Percentiles rank a stretch among this genome's conserved stretches.
Evolutionary conservation across 2,888 invertebrate species (phyloP).

Genomic region (Apamea sordens): DNA sequence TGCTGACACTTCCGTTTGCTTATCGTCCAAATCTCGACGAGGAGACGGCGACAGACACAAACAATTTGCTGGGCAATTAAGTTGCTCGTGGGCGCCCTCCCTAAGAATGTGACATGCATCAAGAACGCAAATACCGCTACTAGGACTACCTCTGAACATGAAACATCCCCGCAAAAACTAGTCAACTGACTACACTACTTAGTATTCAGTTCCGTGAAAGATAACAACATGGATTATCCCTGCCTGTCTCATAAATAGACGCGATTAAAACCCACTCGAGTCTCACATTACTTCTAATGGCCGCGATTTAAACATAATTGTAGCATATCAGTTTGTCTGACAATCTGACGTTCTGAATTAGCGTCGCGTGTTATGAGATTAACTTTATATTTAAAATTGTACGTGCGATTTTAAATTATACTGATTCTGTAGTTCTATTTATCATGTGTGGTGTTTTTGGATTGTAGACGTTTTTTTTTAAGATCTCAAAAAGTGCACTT

Average conservation of each 20-base stretch:
- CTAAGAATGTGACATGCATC: too few relatives aligned
- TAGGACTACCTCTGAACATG: too few relatives aligned
- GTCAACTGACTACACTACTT: background rate
- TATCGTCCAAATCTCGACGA: too few relatives aligned
- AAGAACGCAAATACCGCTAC: too few relatives aligned
- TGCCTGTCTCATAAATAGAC: conserved; percentile 11
- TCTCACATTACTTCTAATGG: conserved; percentile 14
- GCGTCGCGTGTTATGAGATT: background rate
- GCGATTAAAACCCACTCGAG: conserved; percentile 16
- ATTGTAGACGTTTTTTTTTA: too few relatives aligned
- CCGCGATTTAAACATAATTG: conserved; percentile 30
- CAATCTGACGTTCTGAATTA: conserved; percentile 17
- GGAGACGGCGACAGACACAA: too few relatives aligned
- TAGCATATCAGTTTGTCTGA: conserved; percentile 19
- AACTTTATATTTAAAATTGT: conserved; percentile 18
- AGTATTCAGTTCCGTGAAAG: conserved; percentile 5
- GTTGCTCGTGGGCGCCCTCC: too few relatives aligned
- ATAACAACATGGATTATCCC: background rate
- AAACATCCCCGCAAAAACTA: too few relatives aligned
- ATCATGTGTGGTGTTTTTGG: too few relatives aligned
- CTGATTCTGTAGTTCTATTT: too few relatives aligned
- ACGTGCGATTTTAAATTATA: background rate
- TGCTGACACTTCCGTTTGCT: too few relatives aligned
- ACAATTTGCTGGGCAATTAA: too few relatives aligned
- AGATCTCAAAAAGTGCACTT: background rate